A percentile compares a stretch with the other conserved stretches of the same genome.
phyloP scores from a whole-genome alignment of 2,888 invertebrate species.

The Plagodis dolabraria region DNA sequence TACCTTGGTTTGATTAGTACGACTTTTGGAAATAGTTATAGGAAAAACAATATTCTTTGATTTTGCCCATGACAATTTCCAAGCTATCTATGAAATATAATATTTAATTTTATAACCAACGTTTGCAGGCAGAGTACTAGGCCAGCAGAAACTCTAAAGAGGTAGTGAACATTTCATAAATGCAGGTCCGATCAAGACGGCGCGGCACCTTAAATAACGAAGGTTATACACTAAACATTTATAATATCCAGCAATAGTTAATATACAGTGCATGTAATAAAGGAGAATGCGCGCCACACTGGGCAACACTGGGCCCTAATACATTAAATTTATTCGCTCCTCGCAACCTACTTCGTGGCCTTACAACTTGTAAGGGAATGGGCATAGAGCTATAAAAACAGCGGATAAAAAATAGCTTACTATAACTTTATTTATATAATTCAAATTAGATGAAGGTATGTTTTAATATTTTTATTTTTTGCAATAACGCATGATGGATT shows the following conservation, averaged over 20 bases:
- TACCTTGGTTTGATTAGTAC: too few species aligned
- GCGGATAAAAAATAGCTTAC: slow-evolving; percentile 4
- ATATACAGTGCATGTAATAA: slow-evolving; percentile 30
- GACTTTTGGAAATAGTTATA: too few species aligned
- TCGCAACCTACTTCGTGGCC: slow-evolving; percentile 35
- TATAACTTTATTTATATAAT: not conserved
- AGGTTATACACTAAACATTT: not conserved
- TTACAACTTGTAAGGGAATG: slow-evolving; percentile 24
- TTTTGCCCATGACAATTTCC: too few species aligned
- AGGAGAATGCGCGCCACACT: slow-evolving; percentile 32
- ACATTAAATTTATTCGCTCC: slow-evolving; percentile 61
- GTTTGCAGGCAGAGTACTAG: too few species aligned
- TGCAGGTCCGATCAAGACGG: too few species aligned
- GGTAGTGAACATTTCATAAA: too few species aligned
- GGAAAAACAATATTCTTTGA: too few species aligned
- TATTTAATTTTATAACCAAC: too few species aligned
- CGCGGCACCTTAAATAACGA: too few species aligned
- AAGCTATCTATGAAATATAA: too few species aligned
- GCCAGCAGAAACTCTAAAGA: too few species aligned
- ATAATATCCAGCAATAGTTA: not conserved
- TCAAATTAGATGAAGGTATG: not conserved
- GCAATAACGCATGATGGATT: too few species aligned
- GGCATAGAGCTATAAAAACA: not conserved
- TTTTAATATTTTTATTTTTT: not conserved
- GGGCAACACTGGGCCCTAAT: slow-evolving; percentile 43